Percentiles rank a stretch among this genome's conserved stretches.
Evolutionary conservation across 2,888 invertebrate genomes (phyloP).

Genomic region (Drosophila koepferae): DNA sequence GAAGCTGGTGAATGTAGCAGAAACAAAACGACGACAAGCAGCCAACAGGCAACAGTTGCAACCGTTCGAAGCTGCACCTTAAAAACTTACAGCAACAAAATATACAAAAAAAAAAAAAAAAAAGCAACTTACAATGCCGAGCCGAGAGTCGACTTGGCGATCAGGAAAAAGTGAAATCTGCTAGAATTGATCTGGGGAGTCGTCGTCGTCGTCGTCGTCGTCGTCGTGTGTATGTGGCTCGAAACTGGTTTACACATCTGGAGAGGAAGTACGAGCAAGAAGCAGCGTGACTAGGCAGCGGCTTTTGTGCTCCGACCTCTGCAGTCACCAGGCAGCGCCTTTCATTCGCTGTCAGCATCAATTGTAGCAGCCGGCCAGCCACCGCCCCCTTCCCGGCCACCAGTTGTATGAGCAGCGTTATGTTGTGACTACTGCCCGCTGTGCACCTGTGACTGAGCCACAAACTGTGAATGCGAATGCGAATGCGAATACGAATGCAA

Average conservation of each 20-base stretch:
- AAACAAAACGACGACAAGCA: constrained; percentile 79
- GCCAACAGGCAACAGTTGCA: constrained; percentile 75
- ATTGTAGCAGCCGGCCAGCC: constrained; percentile 66
- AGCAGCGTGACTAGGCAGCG: constrained; percentile 41
- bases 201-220: constrained; percentile 63
- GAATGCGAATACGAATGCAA: neutral
- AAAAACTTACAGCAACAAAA: constrained; percentile 31
- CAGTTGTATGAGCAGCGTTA: constrained; percentile 72
- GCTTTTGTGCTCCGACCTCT: constrained; percentile 48
- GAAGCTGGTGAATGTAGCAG: constrained; percentile 58
- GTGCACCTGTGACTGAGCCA: constrained; percentile 75
- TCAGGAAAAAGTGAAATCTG: constrained; percentile 76
- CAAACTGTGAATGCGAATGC: neutral
- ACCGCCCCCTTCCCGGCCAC: constrained; percentile 10
- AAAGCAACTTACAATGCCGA: constrained; percentile 56
- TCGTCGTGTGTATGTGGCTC: constrained; percentile 42
- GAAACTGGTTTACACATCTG: constrained; percentile 68
- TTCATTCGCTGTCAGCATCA: constrained; percentile 81
- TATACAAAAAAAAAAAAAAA: constrained; percentile 14
- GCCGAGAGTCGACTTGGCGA: constrained; percentile 51
- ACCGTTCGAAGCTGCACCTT: constrained; percentile 77
- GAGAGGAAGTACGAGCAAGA: constrained; percentile 60
- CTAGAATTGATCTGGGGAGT: constrained; percentile 81
- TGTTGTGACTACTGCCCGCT: constrained; percentile 76
- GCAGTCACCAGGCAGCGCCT: constrained; percentile 58